Evolutionary conservation across 2,797 vertebrate species (phyloP), one percentile per base, ranked within the genome.

Genomic region (Naso thynnoides): DNA sequence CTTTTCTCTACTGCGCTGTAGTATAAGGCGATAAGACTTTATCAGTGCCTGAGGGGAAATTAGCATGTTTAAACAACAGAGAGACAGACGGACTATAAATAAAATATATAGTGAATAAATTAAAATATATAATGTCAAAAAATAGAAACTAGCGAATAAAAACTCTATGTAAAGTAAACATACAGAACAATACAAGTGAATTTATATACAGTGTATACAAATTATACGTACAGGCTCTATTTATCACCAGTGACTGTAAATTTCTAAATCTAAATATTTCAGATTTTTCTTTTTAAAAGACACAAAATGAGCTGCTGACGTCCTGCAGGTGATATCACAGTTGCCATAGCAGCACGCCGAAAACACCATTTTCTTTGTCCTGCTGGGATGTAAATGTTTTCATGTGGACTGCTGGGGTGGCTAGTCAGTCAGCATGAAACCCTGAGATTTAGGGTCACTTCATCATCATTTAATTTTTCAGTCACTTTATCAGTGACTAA

Each of bases 171-270:
- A 44, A 50, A 49, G 29, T 47, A 36, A 36, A 48, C 59, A 60
- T 58, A 52, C 23, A 39, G 38, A 24, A 19, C 27, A 19, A 8
- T 52, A 53, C 21, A 63, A 39, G 16, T 60, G 10, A 55, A 53
- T 49, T 47, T 71, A 54, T 64, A 59, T 70, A 53, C 52, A 70
- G 31, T 55, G 42, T 63, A 74, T n/a, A n/a, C n/a, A n/a, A n/a
- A n/a, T n/a, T n/a, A n/a, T n/a, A n/a, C n/a, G n/a, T n/a, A n/a
- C n/a, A 52, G 15, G 18, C 29, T 56, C 44, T 61, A 61, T 75
- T 54, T 79, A 70, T 36, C n/a, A n/a, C n/a, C n/a, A n/a, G n/a
- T n/a, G n/a, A n/a, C n/a, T n/a, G n/a, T n/a, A n/a, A n/a, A n/a
- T n/a, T n/a, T n/a, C n/a, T n/a, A n/a, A n/a, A n/a, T n/a, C n/a